These are phyloP conservation scores for Hyalella azteca DNA, from an alignment of 2,888 invertebrate species.

Conservation along the genomic window DNA sequence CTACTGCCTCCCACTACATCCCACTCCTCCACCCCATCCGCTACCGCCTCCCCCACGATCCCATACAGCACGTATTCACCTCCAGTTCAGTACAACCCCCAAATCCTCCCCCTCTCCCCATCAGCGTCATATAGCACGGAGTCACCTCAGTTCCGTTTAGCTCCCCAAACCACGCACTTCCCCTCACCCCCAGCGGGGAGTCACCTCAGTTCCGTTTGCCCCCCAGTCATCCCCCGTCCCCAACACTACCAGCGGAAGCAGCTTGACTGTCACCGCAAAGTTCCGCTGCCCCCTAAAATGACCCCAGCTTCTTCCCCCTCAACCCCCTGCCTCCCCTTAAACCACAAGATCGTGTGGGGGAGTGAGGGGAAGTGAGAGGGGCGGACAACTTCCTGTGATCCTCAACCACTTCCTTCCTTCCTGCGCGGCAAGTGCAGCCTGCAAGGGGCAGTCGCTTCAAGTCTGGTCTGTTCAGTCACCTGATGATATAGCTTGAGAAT, in stretches of 20 bases:
- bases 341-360: not conserved
- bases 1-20: not conserved
- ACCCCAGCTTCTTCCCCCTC: not conserved
- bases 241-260: not conserved
- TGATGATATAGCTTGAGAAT: no score
- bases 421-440: no score
- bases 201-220: not conserved
- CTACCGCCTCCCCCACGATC: not conserved
- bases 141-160: constrained; percentile 7
- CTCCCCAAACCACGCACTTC: not conserved
- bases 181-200: not conserved
- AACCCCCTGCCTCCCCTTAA: not conserved
- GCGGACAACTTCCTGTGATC: constrained; percentile 6
- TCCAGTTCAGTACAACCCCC: not conserved
- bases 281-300: constrained; percentile 14
- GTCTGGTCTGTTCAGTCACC: no score
- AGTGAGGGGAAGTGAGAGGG: not conserved
- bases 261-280: not conserved
- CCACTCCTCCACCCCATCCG: not conserved
- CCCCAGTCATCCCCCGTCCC: not conserved
- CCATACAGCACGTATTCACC: not conserved
- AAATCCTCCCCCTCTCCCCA: not conserved
- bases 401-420: constrained; percentile 2
- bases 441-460: no score
- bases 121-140: not conserved